Percentiles rank a stretch among this genome's conserved stretches.
Conservation (phyloP, 2,797 vertebrate genomes). For the Alectoris magna region DNA sequence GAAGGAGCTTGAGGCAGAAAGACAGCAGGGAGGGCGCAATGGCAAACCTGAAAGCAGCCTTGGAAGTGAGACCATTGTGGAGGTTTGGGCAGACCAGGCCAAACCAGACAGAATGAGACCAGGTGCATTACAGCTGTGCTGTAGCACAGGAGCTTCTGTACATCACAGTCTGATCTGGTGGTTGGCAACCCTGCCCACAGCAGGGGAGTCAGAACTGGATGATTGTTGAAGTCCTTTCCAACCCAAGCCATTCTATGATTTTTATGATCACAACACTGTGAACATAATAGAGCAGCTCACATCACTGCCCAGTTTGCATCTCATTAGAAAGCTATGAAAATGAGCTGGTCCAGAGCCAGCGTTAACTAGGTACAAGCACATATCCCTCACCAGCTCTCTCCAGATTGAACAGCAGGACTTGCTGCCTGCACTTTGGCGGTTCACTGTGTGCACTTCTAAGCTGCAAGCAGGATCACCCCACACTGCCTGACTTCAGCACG, state of each 20-base stretch:
- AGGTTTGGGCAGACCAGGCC: neutral
- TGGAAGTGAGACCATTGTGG: accelerated
- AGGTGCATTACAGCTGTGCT: neutral
- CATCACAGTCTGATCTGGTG: too few species aligned
- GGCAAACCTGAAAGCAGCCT: neutral
- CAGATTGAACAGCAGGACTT: neutral
- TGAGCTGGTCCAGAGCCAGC: neutral
- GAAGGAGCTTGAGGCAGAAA: neutral
- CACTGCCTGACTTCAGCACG: neutral
- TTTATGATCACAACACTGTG: neutral
- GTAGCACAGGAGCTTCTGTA: neutral
- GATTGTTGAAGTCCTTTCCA: too few species aligned
- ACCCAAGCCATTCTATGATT: too few species aligned
- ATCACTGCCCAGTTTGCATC: neutral
- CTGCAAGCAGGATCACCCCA: neutral
- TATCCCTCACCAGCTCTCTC: neutral
- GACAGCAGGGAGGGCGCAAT: neutral
- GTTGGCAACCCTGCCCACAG: too few species aligned
- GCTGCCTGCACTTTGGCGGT: neutral
- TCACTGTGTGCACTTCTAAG: neutral
- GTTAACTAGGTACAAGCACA: neutral
- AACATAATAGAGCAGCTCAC: neutral
- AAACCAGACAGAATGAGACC: neutral
- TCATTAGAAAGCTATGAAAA: neutral
- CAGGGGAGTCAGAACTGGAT: too few species aligned